Conservation (phyloP, 2,888 invertebrate genomes). For the Agonopterix subpropinquella region DNA sequence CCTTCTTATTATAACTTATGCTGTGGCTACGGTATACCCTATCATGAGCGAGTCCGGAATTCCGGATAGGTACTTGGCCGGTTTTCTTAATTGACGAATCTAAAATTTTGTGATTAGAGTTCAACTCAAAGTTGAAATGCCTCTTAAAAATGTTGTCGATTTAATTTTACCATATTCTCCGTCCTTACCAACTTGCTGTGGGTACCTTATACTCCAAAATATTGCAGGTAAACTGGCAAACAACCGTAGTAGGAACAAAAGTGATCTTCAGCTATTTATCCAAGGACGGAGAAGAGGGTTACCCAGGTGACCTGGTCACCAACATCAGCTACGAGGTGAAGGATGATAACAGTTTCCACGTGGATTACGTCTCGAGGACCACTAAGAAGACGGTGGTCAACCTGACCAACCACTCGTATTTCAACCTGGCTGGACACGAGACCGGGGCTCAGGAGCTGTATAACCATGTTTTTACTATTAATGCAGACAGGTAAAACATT, state of each 20-base stretch:
- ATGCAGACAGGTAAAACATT: conserved; percentile 79
- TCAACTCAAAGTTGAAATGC: too few relatives aligned
- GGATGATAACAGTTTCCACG: conserved; percentile 79
- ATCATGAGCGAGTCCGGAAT: too few relatives aligned
- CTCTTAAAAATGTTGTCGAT: too few relatives aligned
- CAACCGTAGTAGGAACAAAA: conserved; percentile 70
- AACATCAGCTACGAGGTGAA: conserved; percentile 82
- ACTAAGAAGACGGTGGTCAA: conserved; percentile 90
- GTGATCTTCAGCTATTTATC: conserved; percentile 85
- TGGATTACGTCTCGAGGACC: conserved; percentile 83
- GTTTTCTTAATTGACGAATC: too few relatives aligned
- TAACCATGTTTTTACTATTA: conserved; percentile 81
- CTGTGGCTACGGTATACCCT: too few relatives aligned
- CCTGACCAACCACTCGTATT: conserved; percentile 94
- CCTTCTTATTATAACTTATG: too few relatives aligned
- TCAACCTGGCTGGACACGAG: conserved; percentile 92
- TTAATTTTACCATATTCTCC: too few relatives aligned
- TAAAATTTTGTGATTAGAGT: too few relatives aligned
- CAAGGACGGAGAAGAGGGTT: conserved; percentile 90
- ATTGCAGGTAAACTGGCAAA: conserved; percentile 78
- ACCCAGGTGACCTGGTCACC: conserved; percentile 87
- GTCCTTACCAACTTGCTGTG: too few relatives aligned
- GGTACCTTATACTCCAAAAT: too few relatives aligned
- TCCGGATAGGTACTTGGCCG: too few relatives aligned
- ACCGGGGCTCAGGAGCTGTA: conserved; percentile 79